Evolutionary conservation across 2,797 vertebrate genomes (phyloP).

Genomic region (Trachurus trachurus): DNA sequence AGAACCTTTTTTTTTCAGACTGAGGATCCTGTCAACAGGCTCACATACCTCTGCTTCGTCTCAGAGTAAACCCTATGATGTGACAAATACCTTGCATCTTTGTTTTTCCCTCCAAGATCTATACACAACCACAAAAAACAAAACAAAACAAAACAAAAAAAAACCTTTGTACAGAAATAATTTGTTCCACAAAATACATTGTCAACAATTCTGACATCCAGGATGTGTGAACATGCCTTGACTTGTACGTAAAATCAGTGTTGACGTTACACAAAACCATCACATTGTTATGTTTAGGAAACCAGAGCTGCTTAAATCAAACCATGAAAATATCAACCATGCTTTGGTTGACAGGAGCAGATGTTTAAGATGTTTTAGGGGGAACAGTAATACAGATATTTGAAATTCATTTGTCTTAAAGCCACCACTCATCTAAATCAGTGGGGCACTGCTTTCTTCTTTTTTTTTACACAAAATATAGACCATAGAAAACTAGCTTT

Average conservation of each 20-base stretch:
- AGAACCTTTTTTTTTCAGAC: slow-evolving; percentile 29
- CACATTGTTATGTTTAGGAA: neutral
- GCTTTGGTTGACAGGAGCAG: neutral
- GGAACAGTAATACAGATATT: neutral
- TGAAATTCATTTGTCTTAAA: neutral
- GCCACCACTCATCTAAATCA: no score
- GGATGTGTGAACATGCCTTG: neutral
- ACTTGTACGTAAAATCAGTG: neutral
- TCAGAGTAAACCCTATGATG: neutral
- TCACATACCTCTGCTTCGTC: slow-evolving; percentile 20
- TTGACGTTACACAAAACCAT: neutral
- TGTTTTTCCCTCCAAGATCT: neutral
- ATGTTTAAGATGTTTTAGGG: neutral
- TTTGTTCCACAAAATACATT: neutral
- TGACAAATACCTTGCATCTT: neutral
- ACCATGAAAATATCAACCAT: neutral
- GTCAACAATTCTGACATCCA: neutral
- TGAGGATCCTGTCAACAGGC: slow-evolving; percentile 29
- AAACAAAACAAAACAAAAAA: neutral
- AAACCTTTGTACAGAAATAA: neutral
- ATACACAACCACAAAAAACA: neutral
- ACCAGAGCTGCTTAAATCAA: neutral
- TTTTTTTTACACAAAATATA: no score
- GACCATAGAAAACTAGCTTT: no score
- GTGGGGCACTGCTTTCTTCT: no score